phyloP scores from a whole-genome alignment of 2,113 vertebrate genomes.

The Cyanistes caeruleus region DNA sequence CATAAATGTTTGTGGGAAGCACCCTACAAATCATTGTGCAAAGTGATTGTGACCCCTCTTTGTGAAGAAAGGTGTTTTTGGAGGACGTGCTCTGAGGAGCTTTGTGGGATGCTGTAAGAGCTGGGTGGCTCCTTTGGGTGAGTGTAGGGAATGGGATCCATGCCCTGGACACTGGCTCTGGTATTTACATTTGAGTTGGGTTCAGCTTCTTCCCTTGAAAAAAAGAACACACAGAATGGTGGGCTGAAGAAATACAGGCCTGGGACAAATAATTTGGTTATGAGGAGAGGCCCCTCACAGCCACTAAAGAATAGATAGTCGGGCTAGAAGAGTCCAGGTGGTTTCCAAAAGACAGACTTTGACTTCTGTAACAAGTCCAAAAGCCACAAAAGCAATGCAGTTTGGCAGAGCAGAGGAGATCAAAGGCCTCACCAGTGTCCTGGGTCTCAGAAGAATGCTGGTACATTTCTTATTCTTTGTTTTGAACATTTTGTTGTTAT shows the following conservation, averaged over 20 bases:
- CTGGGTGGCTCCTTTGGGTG: background rate
- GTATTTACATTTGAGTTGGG: background rate
- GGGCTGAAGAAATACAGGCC: background rate
- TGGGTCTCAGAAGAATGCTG: background rate
- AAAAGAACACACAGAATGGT: background rate
- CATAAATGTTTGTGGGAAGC: background rate
- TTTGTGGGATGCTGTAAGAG: background rate
- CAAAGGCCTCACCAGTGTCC: background rate
- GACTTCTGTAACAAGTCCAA: background rate
- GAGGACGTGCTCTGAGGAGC: background rate
- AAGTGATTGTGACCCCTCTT: background rate
- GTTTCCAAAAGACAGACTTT: background rate
- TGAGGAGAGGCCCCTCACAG: background rate
- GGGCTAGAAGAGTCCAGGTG: background rate
- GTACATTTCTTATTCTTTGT: background rate
- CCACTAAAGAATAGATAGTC: background rate
- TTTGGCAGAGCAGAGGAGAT: background rate
- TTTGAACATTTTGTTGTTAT: background rate
- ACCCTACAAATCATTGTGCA: background rate
- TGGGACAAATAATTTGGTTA: background rate
- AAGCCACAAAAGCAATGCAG: background rate
- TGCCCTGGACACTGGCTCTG: background rate
- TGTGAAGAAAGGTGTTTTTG: background rate
- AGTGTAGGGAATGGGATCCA: background rate
- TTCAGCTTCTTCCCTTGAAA: background rate